A percentile compares a stretch with the other conserved stretches of the same genome.
Evolutionary conservation across 2,113 vertebrate species (phyloP).

Genomic region (Pogona vitticeps): DNA sequence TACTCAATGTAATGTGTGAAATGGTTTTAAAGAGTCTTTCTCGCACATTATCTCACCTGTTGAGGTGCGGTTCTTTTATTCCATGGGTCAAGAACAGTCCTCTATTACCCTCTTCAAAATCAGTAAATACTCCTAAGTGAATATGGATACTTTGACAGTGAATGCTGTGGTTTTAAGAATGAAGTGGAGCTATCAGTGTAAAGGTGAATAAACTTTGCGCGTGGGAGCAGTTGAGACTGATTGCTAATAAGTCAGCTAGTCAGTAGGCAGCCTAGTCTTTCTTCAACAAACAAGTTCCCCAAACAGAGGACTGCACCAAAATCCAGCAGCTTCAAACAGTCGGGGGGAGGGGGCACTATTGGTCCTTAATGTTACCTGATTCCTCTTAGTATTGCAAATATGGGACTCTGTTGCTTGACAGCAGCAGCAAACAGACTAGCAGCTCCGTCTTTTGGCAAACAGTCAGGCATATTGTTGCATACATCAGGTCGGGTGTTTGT

Average conservation of each 20-base stretch:
- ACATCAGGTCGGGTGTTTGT: background rate
- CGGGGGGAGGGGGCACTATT: background rate
- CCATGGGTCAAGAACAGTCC: no score
- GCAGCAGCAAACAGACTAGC: background rate
- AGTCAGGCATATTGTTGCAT: background rate
- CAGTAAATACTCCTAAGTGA: background rate
- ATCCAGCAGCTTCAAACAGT: background rate
- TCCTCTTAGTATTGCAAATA: background rate
- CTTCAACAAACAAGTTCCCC: background rate
- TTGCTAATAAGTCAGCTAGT: background rate
- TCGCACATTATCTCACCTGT: background rate
- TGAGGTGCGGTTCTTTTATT: no score
- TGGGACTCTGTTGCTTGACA: no score
- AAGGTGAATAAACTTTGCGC: background rate
- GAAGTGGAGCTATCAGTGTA: background rate
- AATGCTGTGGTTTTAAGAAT: background rate
- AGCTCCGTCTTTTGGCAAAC: background rate
- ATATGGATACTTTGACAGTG: background rate
- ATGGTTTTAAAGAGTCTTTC: background rate
- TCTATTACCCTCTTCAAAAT: background rate
- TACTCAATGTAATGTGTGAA: background rate
- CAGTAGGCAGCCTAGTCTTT: no score
- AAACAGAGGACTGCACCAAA: background rate
- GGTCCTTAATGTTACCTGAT: background rate
- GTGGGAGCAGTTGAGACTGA: background rate